A percentile compares a stretch with the other conserved stretches of the same genome.
Conservation (phyloP, 2,113 vertebrate genomes). For the Heterochromis multidens region DNA sequence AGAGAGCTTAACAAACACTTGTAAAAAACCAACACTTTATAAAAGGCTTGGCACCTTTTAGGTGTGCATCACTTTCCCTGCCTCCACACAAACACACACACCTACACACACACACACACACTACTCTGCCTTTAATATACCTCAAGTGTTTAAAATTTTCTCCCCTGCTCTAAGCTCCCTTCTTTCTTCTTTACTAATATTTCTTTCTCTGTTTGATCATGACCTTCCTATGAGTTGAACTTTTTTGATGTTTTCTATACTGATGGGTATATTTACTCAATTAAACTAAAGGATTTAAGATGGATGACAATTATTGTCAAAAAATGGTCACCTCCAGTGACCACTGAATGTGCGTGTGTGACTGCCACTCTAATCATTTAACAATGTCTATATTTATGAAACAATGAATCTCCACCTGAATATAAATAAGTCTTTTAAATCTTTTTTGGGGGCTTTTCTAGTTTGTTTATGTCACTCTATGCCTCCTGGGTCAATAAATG, state of each 20-base stretch:
- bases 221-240: neutral
- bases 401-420: neutral
- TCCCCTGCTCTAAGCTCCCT: neutral
- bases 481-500: neutral
- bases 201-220: neutral
- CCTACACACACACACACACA: neutral
- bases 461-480: neutral
- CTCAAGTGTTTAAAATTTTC: neutral
- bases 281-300: too few relatives aligned
- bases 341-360: too few relatives aligned
- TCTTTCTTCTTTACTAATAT: neutral
- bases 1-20: slow-evolving; percentile 51
- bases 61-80: slow-evolving; percentile 22
- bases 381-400: neutral
- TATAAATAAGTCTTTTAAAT: neutral
- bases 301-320: too few relatives aligned
- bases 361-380: neutral
- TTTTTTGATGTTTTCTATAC: neutral
- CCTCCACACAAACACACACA: neutral
- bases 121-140: neutral
- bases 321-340: too few relatives aligned
- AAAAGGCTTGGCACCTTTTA: slow-evolving; percentile 47
- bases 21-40: slow-evolving; percentile 34
- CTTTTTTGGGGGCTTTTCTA: neutral
- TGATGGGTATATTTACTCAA: too few relatives aligned